Percentiles rank a stretch among this genome's conserved stretches.
Conservation (phyloP, 2,888 invertebrate species). For the Tanytarsus gracilentus region DNA sequence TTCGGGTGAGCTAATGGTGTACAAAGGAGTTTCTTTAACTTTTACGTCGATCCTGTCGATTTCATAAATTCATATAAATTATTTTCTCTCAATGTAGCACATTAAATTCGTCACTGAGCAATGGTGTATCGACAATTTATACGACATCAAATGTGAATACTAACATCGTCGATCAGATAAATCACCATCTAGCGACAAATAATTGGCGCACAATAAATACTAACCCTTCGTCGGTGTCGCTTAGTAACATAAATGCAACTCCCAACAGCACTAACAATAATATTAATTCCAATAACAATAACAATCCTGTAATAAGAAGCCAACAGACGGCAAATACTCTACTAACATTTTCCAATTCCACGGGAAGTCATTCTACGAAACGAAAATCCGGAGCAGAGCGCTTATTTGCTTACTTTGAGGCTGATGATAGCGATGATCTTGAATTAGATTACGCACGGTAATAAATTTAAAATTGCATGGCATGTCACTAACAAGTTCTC, state of each 20-base stretch:
- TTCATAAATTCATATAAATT: not conserved
- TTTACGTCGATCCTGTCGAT: not conserved
- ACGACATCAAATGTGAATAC: conserved; percentile 26
- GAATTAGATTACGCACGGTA: conserved; percentile 45
- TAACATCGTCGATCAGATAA: conserved; percentile 24
- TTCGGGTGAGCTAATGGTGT: conserved; percentile 29
- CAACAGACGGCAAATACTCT: not conserved
- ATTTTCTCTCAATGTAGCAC: conserved; percentile 3
- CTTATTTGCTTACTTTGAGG: conserved; percentile 64
- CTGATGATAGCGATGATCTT: conserved; percentile 58
- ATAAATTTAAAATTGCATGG: too few relatives aligned
- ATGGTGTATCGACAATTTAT: conserved; percentile 22
- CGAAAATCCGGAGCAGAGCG: conserved; percentile 56
- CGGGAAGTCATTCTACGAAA: conserved; percentile 36
- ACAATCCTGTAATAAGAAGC: not conserved
- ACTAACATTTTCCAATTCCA: conserved; percentile 33
- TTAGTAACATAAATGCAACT: too few relatives aligned
- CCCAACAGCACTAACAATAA: conserved; percentile 19
- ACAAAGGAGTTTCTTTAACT: not conserved
- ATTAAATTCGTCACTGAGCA: conserved; percentile 18
- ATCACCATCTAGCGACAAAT: conserved; percentile 24
- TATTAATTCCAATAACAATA: conserved; percentile 9
- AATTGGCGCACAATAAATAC: conserved; percentile 25
- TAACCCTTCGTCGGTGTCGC: too few relatives aligned
- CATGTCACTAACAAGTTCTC: conserved; percentile 34